A percentile compares a stretch with the other conserved stretches of the same genome.
Conservation (phyloP, 2,888 invertebrate species). For the Brenthis hecate region DNA sequence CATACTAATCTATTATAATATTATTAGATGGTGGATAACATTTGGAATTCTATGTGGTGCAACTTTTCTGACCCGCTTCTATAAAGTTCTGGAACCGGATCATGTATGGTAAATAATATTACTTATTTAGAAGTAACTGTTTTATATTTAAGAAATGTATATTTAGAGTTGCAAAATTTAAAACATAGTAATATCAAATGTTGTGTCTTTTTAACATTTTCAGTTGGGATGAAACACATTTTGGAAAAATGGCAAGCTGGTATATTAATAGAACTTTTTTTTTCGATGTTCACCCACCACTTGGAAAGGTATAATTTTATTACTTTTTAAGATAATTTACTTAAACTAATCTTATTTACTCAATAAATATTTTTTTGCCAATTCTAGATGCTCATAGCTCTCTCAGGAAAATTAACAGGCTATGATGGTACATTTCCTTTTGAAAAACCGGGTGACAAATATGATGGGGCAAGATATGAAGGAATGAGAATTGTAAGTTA, state of each 20-base stretch:
- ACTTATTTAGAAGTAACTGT: no score
- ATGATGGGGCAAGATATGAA: conserved; percentile 92
- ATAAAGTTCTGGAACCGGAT: conserved; percentile 94
- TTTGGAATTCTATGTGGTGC: conserved; percentile 85
- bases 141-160: no score
- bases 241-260: conserved; percentile 99
- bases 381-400: conserved; percentile 94
- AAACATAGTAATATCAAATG: no score
- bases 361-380: background rate
- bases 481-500: conserved; percentile 95
- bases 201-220: conserved; percentile 47
- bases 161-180: no score
- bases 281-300: conserved; percentile 98
- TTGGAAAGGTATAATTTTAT: conserved; percentile 90
- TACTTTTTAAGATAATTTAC: background rate
- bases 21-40: conserved; percentile 83
- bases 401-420: conserved; percentile 95
- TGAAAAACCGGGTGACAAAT: conserved; percentile 97
- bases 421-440: conserved; percentile 97
- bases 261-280: conserved; percentile 98
- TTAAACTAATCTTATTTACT: background rate
- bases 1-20: background rate
- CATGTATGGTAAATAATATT: conserved; percentile 91
- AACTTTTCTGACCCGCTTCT: conserved; percentile 90
- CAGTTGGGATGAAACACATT: conserved; percentile 99